phyloP scores from a whole-genome alignment of 2,113 vertebrate genomes.

The Falcunculus frontatus region DNA sequence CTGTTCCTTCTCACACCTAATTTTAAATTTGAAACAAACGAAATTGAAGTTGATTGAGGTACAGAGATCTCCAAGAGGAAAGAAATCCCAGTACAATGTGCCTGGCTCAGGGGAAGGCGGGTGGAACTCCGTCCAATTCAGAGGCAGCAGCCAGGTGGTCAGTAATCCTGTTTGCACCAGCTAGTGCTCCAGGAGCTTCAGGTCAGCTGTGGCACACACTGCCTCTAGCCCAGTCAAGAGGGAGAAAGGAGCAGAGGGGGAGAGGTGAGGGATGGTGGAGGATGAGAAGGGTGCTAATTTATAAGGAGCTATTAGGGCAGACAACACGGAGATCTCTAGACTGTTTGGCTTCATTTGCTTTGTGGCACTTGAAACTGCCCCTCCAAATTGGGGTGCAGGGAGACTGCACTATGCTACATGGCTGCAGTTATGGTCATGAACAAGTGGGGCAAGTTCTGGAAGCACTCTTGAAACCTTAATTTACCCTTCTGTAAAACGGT shows the following conservation, averaged over 20 bases:
- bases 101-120: background rate
- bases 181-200: background rate
- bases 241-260: background rate
- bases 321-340: background rate
- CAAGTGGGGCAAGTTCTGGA: fast-evolving
- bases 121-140: fast-evolving
- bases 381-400: background rate
- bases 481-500: background rate
- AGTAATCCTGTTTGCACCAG: background rate
- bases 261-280: background rate
- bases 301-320: background rate
- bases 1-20: background rate
- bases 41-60: background rate
- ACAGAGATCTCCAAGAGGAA: background rate
- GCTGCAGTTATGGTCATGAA: background rate
- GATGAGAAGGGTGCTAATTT: background rate
- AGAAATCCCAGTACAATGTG: background rate
- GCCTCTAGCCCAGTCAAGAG: background rate
- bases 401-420: background rate
- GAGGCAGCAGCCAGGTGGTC: background rate
- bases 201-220: background rate
- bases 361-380: background rate
- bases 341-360: background rate
- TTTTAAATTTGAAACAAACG: background rate
- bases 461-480: background rate